These are phyloP conservation scores for Emmelina monodactyla DNA, from an alignment of 2,888 invertebrate genomes.

Conservation along the genomic window DNA sequence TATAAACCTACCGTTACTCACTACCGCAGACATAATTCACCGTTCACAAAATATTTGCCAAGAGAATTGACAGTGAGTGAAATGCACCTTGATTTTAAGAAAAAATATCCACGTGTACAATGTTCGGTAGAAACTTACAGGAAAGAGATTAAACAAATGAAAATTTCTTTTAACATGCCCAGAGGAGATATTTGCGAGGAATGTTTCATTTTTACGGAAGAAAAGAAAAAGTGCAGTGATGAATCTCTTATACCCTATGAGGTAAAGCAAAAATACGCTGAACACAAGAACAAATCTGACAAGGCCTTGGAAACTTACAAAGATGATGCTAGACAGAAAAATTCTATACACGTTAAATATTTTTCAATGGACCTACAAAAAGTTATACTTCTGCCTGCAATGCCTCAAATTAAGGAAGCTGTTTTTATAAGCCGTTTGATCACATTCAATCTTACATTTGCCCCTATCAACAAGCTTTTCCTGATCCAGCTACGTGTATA, in stretches of 20 bases:
- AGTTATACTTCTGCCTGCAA: constrained; percentile 9
- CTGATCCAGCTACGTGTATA: constrained; percentile 10
- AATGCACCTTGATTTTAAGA: constrained; percentile 10
- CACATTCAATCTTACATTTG: constrained; percentile 14
- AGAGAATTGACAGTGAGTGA: constrained; percentile 6
- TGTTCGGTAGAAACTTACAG: constrained; percentile 12
- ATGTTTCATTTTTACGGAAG: constrained; percentile 5
- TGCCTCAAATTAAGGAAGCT: constrained; percentile 14
- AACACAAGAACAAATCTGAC: constrained; percentile 9
- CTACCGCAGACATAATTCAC: constrained; percentile 12
- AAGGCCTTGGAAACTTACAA: constrained; percentile 12
- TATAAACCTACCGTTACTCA: constrained; percentile 4
- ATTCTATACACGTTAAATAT: constrained; percentile 10
- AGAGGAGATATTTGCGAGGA: constrained; percentile 5
- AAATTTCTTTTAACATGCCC: constrained; percentile 6
- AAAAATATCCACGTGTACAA: constrained; percentile 6
- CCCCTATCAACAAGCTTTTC: constrained; percentile 11
- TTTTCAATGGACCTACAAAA: constrained; percentile 14
- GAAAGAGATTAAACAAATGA: constrained; percentile 12
- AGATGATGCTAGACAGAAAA: constrained; percentile 11
- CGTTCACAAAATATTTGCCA: constrained; percentile 11
- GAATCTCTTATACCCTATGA: constrained; percentile 5
- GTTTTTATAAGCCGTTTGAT: constrained; percentile 12
- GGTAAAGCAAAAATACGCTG: constrained; percentile 5
- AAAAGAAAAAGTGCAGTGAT: constrained; percentile 4